Conservation (phyloP, 2,797 vertebrate genomes). For the Brotula barbata region DNA sequence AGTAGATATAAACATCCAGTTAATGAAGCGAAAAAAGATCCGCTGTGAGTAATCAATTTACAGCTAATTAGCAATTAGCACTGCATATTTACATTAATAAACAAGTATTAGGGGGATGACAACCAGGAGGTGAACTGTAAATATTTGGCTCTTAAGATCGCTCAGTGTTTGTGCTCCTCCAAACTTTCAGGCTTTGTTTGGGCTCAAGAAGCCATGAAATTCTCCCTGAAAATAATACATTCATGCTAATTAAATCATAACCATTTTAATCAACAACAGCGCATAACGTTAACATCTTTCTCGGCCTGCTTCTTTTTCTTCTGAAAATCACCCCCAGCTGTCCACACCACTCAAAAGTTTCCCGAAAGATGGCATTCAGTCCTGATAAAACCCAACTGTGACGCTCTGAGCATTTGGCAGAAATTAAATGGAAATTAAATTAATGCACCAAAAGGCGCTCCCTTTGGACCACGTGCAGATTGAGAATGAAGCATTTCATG, state of each 20-base stretch:
- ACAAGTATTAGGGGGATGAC: slow-evolving; percentile 49
- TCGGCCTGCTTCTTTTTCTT: not conserved
- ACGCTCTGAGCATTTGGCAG: not conserved
- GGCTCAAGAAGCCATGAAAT: not conserved
- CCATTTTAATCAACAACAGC: not conserved
- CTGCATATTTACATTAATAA: slow-evolving; percentile 59
- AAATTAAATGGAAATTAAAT: slow-evolving; percentile 10
- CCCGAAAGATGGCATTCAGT: not conserved
- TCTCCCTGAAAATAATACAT: slow-evolving; percentile 2
- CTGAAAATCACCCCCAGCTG: not conserved
- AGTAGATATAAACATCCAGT: slow-evolving; percentile 61
- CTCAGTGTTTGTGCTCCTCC: slow-evolving; percentile 11
- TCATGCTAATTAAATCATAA: not conserved
- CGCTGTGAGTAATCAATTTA: slow-evolving; percentile 64
- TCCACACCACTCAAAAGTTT: not conserved
- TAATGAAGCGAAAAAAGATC: slow-evolving; percentile 60
- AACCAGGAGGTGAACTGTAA: slow-evolving; percentile 56
- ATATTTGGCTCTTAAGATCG: slow-evolving; percentile 24
- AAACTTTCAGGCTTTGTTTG: slow-evolving; percentile 6
- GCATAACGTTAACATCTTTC: not conserved
- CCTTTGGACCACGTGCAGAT: slow-evolving; percentile 27
- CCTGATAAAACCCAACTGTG: not conserved
- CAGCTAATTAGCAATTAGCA: slow-evolving; percentile 70
- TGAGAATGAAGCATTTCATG: slow-evolving; percentile 28
- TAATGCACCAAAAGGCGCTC: too few species aligned